phyloP scores from a whole-genome alignment of 2,888 invertebrate genomes.

The Phengaris arion region DNA sequence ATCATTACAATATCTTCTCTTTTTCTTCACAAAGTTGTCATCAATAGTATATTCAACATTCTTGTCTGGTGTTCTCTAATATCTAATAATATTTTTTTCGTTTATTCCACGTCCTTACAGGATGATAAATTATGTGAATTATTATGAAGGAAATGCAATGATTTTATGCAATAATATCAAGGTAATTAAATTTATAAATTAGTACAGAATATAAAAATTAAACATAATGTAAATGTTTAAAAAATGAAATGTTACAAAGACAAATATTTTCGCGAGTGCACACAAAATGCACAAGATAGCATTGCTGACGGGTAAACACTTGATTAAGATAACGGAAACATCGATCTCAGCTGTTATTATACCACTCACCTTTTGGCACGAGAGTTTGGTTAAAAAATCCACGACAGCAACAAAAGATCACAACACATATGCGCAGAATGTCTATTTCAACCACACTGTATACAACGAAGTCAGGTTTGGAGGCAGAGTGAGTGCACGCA shows the following conservation, averaged over 20 bases:
- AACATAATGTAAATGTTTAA: background rate
- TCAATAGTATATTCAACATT: background rate
- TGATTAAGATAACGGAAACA: conserved; percentile 20
- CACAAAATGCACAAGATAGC: background rate
- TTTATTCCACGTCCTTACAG: background rate
- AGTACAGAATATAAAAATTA: background rate
- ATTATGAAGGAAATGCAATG: background rate
- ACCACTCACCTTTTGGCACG: conserved; percentile 21
- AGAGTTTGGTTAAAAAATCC: conserved; percentile 18
- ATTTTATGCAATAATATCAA: background rate
- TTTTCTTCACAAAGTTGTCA: background rate
- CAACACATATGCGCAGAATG: conserved; percentile 26
- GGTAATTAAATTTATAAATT: background rate
- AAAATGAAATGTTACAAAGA: background rate
- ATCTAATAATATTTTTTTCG: background rate
- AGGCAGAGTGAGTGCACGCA: conserved; percentile 54
- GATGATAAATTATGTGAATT: background rate
- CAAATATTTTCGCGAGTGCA: conserved; percentile 14
- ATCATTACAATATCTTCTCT: background rate
- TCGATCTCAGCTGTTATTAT: background rate
- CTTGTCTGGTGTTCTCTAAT: background rate
- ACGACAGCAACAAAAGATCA: conserved; percentile 8
- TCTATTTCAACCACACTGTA: conserved; percentile 22
- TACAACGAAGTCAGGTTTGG: background rate
- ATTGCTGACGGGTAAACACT: conserved; percentile 9